A percentile compares a stretch with the other conserved stretches of the same genome.
These are phyloP conservation scores for Pterois miles DNA, from an alignment of 2,797 vertebrate species.

Conservation along the genomic window DNA sequence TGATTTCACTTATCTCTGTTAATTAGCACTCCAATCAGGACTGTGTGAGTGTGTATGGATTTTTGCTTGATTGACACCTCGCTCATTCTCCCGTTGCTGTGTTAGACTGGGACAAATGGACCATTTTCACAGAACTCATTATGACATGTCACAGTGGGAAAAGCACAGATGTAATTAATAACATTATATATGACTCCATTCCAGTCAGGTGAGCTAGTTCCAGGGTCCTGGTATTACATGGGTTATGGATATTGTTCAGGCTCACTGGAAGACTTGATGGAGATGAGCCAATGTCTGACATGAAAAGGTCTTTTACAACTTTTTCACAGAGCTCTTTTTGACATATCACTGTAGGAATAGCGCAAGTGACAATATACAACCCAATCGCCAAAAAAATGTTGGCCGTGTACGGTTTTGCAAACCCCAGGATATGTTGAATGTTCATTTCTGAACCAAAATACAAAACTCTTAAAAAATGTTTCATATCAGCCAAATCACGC, in stretches of 20 bases:
- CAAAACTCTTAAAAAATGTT: no score
- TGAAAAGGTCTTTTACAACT: no score
- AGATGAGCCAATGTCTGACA: no score
- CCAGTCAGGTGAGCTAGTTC: neutral
- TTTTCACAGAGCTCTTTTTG: neutral
- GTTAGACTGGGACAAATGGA: neutral
- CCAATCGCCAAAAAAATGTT: no score
- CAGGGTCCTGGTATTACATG: neutral
- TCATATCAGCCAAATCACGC: no score
- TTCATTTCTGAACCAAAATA: no score
- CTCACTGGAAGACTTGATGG: no score
- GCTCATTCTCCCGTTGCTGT: neutral
- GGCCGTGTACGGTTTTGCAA: no score
- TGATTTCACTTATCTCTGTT: neutral
- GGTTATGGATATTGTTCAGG: neutral
- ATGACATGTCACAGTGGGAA: neutral
- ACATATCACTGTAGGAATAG: neutral
- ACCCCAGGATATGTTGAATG: no score
- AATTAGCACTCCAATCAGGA: neutral
- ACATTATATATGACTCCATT: neutral
- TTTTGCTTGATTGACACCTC: neutral
- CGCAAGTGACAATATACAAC: no score
- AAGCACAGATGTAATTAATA: neutral
- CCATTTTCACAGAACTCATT: neutral
- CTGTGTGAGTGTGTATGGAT: neutral